Conservation (phyloP, 2,113 vertebrate species). For the Porphyrio hochstetteri region DNA sequence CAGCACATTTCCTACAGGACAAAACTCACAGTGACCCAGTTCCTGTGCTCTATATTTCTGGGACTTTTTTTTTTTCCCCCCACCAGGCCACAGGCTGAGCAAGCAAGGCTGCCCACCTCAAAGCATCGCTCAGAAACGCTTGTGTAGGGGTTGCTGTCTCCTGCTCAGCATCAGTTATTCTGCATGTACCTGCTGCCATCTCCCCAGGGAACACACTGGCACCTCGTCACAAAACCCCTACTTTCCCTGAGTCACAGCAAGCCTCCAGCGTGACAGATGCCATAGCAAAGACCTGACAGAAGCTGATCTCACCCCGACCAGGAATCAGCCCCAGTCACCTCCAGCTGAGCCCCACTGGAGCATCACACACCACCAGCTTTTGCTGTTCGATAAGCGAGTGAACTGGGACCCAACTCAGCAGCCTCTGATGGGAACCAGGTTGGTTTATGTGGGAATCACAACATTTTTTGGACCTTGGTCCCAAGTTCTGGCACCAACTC, state of each 20-base stretch:
- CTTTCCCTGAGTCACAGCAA: not conserved
- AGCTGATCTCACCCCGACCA: not conserved
- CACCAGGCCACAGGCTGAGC: rapidly evolving
- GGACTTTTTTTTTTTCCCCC: no score
- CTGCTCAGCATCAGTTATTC: not conserved
- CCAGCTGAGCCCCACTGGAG: not conserved
- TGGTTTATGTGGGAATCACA: not conserved
- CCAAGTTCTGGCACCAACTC: not conserved
- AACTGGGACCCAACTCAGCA: not conserved
- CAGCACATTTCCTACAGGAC: not conserved
- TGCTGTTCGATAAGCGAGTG: rapidly evolving
- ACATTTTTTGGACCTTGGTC: not conserved
- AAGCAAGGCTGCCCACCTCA: not conserved
- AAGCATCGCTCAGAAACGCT: not conserved
- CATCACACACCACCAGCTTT: not conserved
- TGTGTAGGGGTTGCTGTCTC: not conserved
- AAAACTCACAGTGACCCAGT: not conserved
- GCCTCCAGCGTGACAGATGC: not conserved
- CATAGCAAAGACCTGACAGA: not conserved
- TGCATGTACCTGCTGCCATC: not conserved
- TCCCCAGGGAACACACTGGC: rapidly evolving
- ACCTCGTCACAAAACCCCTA: rapidly evolving
- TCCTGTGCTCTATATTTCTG: not conserved
- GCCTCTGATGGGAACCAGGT: not conserved
- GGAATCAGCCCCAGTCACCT: not conserved